Conservation (phyloP, 2,888 invertebrate species). For the Margaritifera margaritifera region DNA sequence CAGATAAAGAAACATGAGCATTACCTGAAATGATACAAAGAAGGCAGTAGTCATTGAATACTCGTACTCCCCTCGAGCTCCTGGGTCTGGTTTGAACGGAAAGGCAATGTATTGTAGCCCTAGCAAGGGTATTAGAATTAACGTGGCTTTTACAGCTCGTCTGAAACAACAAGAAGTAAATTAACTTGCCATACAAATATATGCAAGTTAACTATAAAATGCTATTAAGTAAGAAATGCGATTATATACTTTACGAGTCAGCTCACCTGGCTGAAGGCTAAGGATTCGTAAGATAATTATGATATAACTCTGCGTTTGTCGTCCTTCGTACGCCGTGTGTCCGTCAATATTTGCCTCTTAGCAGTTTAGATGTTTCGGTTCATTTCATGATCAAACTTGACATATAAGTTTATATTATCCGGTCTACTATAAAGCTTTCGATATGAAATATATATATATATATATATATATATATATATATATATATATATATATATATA, state of each 20-base stretch:
- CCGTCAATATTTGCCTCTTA: too few species aligned
- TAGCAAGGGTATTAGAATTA: slow-evolving; percentile 90
- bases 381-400: too few species aligned
- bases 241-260: background rate
- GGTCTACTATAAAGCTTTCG: too few species aligned
- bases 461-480: too few species aligned
- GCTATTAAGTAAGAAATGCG: background rate
- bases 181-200: background rate
- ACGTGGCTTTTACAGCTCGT: slow-evolving; percentile 85
- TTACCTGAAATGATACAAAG: slow-evolving; percentile 88
- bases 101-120: slow-evolving; percentile 93
- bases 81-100: slow-evolving; percentile 84
- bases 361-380: too few species aligned
- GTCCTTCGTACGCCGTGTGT: too few species aligned
- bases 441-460: too few species aligned
- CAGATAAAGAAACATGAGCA: background rate
- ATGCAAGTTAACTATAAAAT: background rate
- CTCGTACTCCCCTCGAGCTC: slow-evolving; percentile 71
- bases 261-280: background rate
- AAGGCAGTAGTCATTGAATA: slow-evolving; percentile 91
- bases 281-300: too few species aligned
- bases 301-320: too few species aligned
- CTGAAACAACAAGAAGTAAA: slow-evolving; percentile 64
- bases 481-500: too few species aligned
- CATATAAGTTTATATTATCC: too few species aligned